Evolutionary conservation across 2,113 vertebrate genomes (phyloP), one percentile per base, ranked within the genome.

Genomic region (Actenoides hombroni): DNA sequence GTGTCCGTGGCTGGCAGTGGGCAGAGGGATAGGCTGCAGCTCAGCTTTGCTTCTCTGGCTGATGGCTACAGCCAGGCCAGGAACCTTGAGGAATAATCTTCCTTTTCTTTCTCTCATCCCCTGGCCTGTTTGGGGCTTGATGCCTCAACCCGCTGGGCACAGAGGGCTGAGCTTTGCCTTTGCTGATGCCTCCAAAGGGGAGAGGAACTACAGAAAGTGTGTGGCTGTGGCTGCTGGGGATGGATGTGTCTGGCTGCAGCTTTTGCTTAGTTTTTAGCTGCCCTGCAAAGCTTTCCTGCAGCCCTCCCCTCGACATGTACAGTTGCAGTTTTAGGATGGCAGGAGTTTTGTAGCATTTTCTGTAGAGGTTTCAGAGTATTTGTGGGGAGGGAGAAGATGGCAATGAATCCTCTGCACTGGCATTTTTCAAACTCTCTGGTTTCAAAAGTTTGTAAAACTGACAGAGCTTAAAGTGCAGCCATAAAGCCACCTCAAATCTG

Each of bases 401-500:
- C 77, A 86, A 78, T 74, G 51, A 70, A 48, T 82, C 24, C 31
- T 48, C 64, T 44, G 28, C 37, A 53, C 79, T 70, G 68, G 26
- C 54, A 64, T 84, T 81, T 94, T 54, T n/a, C 74, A 31, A 73
- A 80, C 63, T 28, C 65, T 28, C 37, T 44, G 3, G 49, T 79
- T 93, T 85, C 75, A 89, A 93, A 97, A 96, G 96, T 97, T 92
- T 97, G 79, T 96, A 96, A 97, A 97, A 94, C 86, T 91, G 97
- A 94, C 92, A 94, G 83, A 96, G 92, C 85, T 70, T 90, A 26
- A 91, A 92, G 87, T 51, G 86, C 92, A 90, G 95, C 88, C 93
- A 95, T 96, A 98, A 95, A 96, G 96, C 83, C 91, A 88, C 92
- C 95, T 95, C 95, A 97, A 18, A 96, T 94, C 95, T 94, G 83